Percentiles rank a stretch among this genome's conserved stretches.
These are phyloP conservation scores for Enteromius radiatus DNA, from an alignment of 2,797 vertebrate genomes.

Conservation along the genomic window DNA sequence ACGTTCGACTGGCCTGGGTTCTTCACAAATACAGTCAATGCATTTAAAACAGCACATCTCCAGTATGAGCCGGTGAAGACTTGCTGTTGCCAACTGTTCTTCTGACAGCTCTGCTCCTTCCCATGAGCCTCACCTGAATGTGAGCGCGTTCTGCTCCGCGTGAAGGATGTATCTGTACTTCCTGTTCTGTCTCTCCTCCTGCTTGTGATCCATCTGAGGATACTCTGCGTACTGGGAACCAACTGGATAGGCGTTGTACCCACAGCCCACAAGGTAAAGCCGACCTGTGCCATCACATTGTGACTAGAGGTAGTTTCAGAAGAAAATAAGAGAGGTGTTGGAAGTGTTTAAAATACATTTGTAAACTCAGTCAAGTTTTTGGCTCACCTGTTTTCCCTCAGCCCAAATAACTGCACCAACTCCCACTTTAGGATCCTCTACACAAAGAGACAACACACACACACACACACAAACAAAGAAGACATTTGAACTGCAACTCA, in stretches of 20 bases:
- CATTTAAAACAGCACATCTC: not conserved
- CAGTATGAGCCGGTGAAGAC: not conserved
- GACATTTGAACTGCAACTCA: not conserved
- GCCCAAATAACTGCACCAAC: constrained; percentile 97
- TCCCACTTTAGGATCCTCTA: constrained; percentile 96
- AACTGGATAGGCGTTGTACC: constrained; percentile 93
- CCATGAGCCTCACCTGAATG: constrained; percentile 85
- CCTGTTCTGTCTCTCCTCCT: constrained; percentile 87
- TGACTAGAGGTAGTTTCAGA: constrained; percentile 67
- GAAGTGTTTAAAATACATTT: not conserved
- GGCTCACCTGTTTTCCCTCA: constrained; percentile 85
- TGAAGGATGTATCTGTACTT: constrained; percentile 96
- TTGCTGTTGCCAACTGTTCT: not conserved
- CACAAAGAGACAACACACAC: not conserved
- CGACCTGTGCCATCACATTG: constrained; percentile 84
- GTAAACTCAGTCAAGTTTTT: not conserved
- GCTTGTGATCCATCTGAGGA: constrained; percentile 93
- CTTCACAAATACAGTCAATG: not conserved
- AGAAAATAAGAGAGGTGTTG: not conserved
- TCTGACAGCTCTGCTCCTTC: not conserved
- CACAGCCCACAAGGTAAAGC: constrained; percentile 89
- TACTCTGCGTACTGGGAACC: constrained; percentile 93
- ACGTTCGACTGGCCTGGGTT: not conserved
- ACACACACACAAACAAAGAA: not conserved
- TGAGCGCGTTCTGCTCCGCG: constrained; percentile 94